phyloP scores from a whole-genome alignment of 2,888 invertebrate genomes.

The Campoplex nolae region DNA sequence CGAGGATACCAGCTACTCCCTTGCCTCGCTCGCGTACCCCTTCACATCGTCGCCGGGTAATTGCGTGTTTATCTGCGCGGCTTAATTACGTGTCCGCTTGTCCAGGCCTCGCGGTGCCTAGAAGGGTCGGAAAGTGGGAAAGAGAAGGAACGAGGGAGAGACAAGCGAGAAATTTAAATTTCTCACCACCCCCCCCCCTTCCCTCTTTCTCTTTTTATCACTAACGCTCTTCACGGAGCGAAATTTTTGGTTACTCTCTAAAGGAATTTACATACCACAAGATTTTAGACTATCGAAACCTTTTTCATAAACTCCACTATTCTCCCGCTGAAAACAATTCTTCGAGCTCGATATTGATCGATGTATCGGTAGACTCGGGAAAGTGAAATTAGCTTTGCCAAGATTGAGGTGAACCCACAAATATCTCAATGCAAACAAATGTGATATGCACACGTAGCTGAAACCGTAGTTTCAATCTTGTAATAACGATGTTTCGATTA shows the following conservation, averaged over 20 bases:
- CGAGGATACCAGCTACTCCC: conserved; percentile 27
- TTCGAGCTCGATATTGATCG: too few species aligned
- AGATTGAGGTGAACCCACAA: too few species aligned
- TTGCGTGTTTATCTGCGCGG: conserved; percentile 82
- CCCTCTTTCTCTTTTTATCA: not conserved
- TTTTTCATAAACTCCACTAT: too few species aligned
- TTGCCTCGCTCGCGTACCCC: conserved; percentile 64
- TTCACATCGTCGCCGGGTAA: conserved; percentile 74
- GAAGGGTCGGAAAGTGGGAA: not conserved
- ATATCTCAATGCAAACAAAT: too few species aligned
- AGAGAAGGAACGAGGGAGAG: not conserved
- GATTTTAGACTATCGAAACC: too few species aligned
- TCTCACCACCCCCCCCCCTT: not conserved
- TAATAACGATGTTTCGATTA: too few species aligned
- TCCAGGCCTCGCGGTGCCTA: conserved; percentile 77
- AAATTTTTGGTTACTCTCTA: conserved; percentile 4
- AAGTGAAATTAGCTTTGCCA: too few species aligned
- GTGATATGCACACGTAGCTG: too few species aligned
- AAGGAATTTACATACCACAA: too few species aligned
- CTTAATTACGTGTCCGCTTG: conserved; percentile 82
- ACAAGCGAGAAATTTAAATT: not conserved
- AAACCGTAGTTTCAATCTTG: too few species aligned
- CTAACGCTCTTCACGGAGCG: not conserved
- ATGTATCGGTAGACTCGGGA: too few species aligned
- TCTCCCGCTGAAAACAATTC: too few species aligned